phyloP scores from a whole-genome alignment of 1,140 invertebrate genomes.

The Trichoplusia ni region DNA sequence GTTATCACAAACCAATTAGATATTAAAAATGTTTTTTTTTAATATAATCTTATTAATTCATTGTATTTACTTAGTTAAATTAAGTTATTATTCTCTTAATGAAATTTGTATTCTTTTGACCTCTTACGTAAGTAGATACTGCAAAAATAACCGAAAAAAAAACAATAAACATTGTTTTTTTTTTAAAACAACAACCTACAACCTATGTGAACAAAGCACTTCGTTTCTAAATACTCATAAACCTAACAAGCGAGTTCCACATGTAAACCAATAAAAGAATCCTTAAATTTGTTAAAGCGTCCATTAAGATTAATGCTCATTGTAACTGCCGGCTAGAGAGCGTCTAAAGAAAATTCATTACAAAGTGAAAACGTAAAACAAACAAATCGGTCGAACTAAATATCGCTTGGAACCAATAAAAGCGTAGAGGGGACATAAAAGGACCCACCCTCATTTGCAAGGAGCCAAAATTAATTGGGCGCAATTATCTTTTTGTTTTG shows the following conservation, averaged over 20 bases:
- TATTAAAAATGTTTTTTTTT: too few relatives aligned
- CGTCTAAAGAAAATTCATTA: slow-evolving; percentile 40
- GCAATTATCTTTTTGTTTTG: slow-evolving; percentile 75
- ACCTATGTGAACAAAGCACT: not conserved
- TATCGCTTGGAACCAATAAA: slow-evolving; percentile 60
- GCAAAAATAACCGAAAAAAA: too few relatives aligned
- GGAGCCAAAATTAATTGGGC: slow-evolving; percentile 72
- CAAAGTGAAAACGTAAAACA: slow-evolving; percentile 54
- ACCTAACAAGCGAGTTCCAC: not conserved
- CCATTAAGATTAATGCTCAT: slow-evolving; percentile 20
- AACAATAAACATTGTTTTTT: too few relatives aligned
- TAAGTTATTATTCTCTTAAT: too few relatives aligned
- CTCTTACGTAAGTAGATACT: too few relatives aligned
- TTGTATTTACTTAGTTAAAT: too few relatives aligned
- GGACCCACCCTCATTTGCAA: slow-evolving; percentile 61
- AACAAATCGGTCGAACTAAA: slow-evolving; percentile 54
- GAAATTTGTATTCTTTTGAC: too few relatives aligned
- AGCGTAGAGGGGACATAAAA: slow-evolving; percentile 44
- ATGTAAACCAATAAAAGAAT: not conserved
- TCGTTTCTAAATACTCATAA: not conserved
- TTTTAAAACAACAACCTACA: too few relatives aligned
- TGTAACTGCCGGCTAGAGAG: slow-evolving; percentile 14
- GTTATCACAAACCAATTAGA: too few relatives aligned
- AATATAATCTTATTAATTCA: too few relatives aligned
- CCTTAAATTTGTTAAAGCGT: slow-evolving; percentile 23